phyloP scores from a whole-genome alignment of 1,140 invertebrate species.

The Drosophila sechellia region DNA sequence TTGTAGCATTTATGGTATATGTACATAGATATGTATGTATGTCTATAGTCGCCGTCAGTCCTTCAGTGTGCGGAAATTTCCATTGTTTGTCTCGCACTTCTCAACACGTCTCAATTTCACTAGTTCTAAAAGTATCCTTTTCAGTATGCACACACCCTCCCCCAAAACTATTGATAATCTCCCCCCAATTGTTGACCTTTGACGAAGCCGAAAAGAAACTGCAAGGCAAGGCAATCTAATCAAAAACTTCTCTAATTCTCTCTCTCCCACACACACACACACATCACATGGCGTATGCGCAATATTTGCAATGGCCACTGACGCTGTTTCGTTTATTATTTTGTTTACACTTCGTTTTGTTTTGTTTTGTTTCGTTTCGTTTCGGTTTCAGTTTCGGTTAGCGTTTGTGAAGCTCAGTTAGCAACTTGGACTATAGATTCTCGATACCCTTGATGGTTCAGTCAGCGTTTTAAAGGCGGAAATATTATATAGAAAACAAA shows the following conservation, averaged over 20 bases:
- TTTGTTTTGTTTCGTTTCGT: constrained; percentile 30
- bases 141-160: not conserved
- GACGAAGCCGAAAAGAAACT: constrained; percentile 29
- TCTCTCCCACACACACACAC: constrained; percentile 4
- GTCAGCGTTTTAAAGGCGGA: constrained; percentile 4
- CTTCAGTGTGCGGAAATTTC: constrained; percentile 1
- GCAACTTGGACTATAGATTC: constrained; percentile 3
- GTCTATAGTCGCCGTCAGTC: too few species aligned
- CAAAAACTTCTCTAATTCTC: constrained; percentile 6
- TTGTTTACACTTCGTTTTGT: constrained; percentile 64
- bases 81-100: constrained; percentile 22
- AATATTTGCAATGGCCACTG: constrained; percentile 29
- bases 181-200: constrained; percentile 24
- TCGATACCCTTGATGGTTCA: constrained; percentile 15
- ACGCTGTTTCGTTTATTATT: constrained; percentile 48
- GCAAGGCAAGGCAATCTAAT: constrained; percentile 38
- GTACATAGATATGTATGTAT: too few species aligned
- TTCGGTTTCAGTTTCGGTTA: constrained; percentile 33
- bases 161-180: constrained; percentile 14
- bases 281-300: constrained; percentile 32
- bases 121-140: constrained; percentile 10
- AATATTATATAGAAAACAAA: constrained; percentile 3
- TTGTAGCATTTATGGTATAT: too few species aligned
- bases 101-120: constrained; percentile 10
- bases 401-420: not conserved